These are phyloP conservation scores for Drosophila kikkawai DNA, from an alignment of 1,140 invertebrate species.

Conservation along the genomic window DNA sequence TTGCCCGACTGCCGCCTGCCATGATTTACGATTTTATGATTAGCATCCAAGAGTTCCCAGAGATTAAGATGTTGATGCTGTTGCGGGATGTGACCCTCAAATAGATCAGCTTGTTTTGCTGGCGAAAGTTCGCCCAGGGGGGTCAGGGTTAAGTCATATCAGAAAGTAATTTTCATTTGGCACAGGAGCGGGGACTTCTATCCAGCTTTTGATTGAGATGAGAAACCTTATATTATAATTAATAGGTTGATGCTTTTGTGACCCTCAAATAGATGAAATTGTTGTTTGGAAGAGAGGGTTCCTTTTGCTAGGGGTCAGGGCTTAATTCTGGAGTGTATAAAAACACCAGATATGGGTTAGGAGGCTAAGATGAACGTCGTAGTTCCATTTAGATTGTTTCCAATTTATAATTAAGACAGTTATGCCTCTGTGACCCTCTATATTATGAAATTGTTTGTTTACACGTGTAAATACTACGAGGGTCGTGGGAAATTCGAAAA, in stretches of 20 bases:
- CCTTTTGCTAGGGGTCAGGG: slow-evolving; percentile 8
- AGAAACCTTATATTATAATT: slow-evolving; percentile 19
- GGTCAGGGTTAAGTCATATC: slow-evolving; percentile 3
- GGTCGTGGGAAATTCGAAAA: slow-evolving; percentile 16
- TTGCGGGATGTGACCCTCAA: slow-evolving; percentile 44
- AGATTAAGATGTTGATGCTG: slow-evolving; percentile 61
- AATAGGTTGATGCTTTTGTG: slow-evolving; percentile 54
- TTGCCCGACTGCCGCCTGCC: slow-evolving; percentile 32
- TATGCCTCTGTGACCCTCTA: slow-evolving; percentile 49
- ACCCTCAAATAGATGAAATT: slow-evolving; percentile 66
- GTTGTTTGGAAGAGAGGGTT: slow-evolving; percentile 42
- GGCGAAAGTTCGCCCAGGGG: slow-evolving; percentile 4
- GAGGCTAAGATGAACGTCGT: background rate
- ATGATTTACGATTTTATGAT: slow-evolving; percentile 77
- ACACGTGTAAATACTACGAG: slow-evolving; percentile 23
- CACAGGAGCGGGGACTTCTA: background rate
- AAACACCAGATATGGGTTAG: background rate
- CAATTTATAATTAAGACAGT: slow-evolving; percentile 9
- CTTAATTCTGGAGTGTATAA: background rate
- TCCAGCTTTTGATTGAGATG: background rate
- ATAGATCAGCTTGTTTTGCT: slow-evolving; percentile 15
- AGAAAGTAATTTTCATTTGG: slow-evolving; percentile 1
- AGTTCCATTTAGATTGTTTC: background rate
- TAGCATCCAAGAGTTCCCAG: slow-evolving; percentile 57
- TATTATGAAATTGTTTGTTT: slow-evolving; percentile 59